Evolutionary conservation across 2,888 invertebrate species (phyloP).

Genomic region (Lamproptera curius): DNA sequence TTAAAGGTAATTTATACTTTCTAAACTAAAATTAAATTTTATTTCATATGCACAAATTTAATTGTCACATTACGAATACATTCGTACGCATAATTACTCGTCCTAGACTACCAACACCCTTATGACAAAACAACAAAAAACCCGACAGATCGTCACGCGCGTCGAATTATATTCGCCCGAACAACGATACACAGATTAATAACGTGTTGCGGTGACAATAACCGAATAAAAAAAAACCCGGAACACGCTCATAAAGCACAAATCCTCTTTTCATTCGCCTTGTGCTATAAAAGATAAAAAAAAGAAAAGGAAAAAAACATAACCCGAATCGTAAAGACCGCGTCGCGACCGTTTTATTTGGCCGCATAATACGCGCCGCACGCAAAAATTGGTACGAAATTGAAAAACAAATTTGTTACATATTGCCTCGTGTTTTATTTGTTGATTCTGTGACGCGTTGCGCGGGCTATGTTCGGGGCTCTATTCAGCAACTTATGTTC

Average conservation of each 20-base stretch:
- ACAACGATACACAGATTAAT: slow-evolving; percentile 38
- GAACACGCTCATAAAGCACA: slow-evolving; percentile 28
- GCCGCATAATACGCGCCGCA: slow-evolving; percentile 52
- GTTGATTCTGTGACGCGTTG: slow-evolving; percentile 45
- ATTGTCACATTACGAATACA: too few relatives aligned
- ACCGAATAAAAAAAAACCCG: slow-evolving; percentile 27
- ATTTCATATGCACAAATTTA: too few relatives aligned
- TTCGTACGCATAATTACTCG: too few relatives aligned
- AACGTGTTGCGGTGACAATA: slow-evolving; percentile 46
- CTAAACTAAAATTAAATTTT: too few relatives aligned
- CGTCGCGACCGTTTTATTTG: slow-evolving; percentile 67
- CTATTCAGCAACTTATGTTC: slow-evolving; percentile 38
- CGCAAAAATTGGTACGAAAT: slow-evolving; percentile 76
- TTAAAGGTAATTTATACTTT: too few relatives aligned
- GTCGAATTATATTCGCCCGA: slow-evolving; percentile 24
- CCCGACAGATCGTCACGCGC: not conserved
- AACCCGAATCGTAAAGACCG: slow-evolving; percentile 71
- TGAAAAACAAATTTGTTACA: slow-evolving; percentile 78
- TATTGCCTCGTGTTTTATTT: slow-evolving; percentile 77
- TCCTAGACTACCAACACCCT: too few relatives aligned
- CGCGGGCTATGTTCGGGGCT: slow-evolving; percentile 31
- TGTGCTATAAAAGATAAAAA: slow-evolving; percentile 54
- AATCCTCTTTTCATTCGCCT: slow-evolving; percentile 66
- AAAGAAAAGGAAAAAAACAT: slow-evolving; percentile 51
- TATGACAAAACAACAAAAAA: too few relatives aligned